Evolutionary conservation across 2,113 vertebrate species (phyloP).

Genomic region (Grallaria varia): DNA sequence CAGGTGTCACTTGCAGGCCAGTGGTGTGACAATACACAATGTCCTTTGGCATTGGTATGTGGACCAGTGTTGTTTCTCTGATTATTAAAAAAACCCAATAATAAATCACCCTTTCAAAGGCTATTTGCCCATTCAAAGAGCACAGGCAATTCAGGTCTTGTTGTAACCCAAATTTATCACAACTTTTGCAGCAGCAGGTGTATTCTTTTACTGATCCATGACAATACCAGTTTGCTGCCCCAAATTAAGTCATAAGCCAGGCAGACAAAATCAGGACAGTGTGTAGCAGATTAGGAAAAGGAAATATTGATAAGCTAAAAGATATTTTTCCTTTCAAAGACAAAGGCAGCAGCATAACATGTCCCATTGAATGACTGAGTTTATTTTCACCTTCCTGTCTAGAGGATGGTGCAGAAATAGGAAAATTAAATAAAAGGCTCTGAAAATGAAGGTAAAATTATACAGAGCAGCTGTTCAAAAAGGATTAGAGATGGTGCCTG

Average conservation of each 20-base stretch:
- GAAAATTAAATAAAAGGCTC: background rate
- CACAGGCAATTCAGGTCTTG: background rate
- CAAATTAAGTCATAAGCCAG: background rate
- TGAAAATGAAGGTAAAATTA: background rate
- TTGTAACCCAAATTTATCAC: no score
- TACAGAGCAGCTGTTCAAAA: background rate
- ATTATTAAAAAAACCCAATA: no score
- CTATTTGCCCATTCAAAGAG: background rate
- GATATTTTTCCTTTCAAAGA: background rate
- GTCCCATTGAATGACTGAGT: background rate
- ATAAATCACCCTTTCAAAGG: background rate
- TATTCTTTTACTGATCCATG: rapidly evolving
- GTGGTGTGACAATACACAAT: rapidly evolving
- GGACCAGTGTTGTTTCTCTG: no score
- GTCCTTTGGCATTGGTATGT: rapidly evolving
- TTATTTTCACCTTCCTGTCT: background rate
- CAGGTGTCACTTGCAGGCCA: background rate
- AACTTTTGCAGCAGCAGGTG: background rate
- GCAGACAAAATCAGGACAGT: background rate
- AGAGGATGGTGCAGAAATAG: background rate
- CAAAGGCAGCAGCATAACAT: background rate
- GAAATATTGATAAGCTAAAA: background rate
- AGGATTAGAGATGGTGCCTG: background rate
- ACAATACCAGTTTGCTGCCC: background rate
- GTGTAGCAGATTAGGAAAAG: background rate